A percentile compares a stretch with the other conserved stretches of the same genome.
Evolutionary conservation across 2,113 vertebrate species (phyloP).

Genomic region (Lamprologus sp.): DNA sequence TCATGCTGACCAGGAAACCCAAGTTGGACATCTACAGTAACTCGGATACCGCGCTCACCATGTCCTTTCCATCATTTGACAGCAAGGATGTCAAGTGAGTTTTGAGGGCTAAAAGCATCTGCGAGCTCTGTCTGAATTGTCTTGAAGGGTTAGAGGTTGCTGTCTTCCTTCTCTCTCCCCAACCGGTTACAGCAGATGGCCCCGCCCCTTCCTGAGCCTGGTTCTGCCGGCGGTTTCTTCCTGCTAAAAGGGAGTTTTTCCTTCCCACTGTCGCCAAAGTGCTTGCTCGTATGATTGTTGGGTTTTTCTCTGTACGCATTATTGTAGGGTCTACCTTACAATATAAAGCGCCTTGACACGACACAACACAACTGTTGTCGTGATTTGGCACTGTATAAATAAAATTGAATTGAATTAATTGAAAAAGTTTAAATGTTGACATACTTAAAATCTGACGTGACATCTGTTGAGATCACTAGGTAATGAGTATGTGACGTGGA

Average conservation of each 20-base stretch:
- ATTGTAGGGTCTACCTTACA: not conserved
- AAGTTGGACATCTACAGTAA: conserved; percentile 81
- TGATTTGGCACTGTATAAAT: not conserved
- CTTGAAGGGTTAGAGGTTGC: not conserved
- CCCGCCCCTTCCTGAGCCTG: not conserved
- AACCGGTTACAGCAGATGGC: not conserved
- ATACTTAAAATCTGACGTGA: not conserved
- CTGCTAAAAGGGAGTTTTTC: not conserved
- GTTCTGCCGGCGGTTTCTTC: not conserved
- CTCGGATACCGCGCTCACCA: conserved; percentile 76
- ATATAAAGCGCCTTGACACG: not conserved
- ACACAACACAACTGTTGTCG: not conserved
- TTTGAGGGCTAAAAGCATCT: not conserved
- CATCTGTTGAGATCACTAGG: not conserved
- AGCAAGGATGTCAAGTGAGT: conserved; percentile 83
- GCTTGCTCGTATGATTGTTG: not conserved
- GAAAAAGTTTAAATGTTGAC: not conserved
- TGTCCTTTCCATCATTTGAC: conserved; percentile 80
- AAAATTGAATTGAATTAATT: not conserved
- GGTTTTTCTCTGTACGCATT: not conserved
- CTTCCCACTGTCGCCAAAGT: not conserved
- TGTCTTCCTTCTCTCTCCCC: not conserved
- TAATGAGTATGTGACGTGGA: not conserved
- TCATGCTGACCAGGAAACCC: conserved; percentile 80
- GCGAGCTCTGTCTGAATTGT: not conserved